Evolutionary conservation across 2,113 vertebrate genomes (phyloP), one percentile per base, ranked within the genome.

Genomic region (Myiozetetes cayanensis): DNA sequence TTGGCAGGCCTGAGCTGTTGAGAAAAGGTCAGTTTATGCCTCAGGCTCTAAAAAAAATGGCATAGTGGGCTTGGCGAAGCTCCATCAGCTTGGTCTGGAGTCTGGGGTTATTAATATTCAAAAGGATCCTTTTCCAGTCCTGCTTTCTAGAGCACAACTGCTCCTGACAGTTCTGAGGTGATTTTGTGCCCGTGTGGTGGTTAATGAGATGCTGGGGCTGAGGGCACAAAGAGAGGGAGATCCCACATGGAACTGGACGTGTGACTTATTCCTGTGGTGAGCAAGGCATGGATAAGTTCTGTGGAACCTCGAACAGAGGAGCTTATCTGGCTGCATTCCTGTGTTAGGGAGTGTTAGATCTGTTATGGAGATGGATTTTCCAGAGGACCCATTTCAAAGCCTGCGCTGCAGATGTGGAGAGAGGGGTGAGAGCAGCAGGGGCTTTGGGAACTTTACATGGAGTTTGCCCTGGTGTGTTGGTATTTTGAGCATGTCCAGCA

Each of bases 21-120:
- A 96, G 87, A 63, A 93, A 92, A 94, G 92, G 88, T 92, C 94
- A 74, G 87, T 96, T 90, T 96, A 84, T 96, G 76, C 90, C 94
- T 43, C 49, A 68, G 91, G 84, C 84, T 75, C 52, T 39, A 91
- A 86, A 49, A 41, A 47, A 77, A 95, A 55, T 61, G 53, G 63
- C 85, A 75, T 52, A 78, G 59, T 44, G 73, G 87, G 87, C 53
- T 78, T 87, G 71, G 92, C 46, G 5, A 81, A 39, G 25, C 50
- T 93, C 90, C 92, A 58, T 93, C 67, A 37, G 65, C 93, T 97
- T 50, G 35, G 85, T 89, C 70, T 87, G 70, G 44, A 93, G 76
- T 90, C 93, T 70, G 67, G 74, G 46, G 49, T 61, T 87, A 65
- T 95, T 95, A 86, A 87, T 91, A 92, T 92, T 96, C 88, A 87